These are phyloP conservation scores for Ashinkailepas kermadecensis DNA, from an alignment of 2,888 invertebrate species.

Conservation along the genomic window DNA sequence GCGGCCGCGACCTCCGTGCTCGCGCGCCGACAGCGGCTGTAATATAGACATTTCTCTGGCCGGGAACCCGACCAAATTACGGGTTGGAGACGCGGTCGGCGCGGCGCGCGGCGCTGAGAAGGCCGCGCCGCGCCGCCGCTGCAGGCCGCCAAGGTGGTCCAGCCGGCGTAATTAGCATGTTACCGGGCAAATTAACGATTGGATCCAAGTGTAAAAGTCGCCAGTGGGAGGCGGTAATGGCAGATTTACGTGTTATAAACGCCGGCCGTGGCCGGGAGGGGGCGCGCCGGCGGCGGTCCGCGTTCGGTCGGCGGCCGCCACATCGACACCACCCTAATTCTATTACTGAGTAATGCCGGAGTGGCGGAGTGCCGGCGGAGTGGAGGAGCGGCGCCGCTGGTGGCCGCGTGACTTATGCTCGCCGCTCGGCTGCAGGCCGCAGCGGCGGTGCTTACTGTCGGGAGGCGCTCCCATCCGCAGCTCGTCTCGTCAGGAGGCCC, in stretches of 20 bases:
- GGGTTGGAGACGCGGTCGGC: background rate
- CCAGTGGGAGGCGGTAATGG: background rate
- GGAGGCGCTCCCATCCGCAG: no score
- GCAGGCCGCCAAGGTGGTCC: background rate
- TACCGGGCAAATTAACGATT: constrained; percentile 13
- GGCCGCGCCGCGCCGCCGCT: background rate
- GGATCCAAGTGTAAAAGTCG: constrained; percentile 11
- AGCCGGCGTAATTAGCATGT: background rate
- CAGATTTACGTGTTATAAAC: constrained; percentile 17
- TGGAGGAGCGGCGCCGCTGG: no score
- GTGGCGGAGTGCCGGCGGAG: background rate
- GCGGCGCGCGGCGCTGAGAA: background rate
- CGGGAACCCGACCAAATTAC: background rate
- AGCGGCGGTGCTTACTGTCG: no score
- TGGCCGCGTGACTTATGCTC: background rate
- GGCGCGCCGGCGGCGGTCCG: background rate
- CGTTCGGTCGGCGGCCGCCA: background rate
- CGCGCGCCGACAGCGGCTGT: background rate
- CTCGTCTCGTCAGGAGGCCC: no score
- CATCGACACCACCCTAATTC: background rate
- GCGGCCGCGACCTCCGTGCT: background rate
- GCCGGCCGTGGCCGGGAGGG: background rate
- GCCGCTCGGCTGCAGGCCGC: no score
- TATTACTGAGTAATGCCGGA: background rate
- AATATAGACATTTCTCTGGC: constrained; percentile 14